Base-by-base conservation (phyloP, 2,797 vertebrate species). In the Oreochromis grahami region DNA sequence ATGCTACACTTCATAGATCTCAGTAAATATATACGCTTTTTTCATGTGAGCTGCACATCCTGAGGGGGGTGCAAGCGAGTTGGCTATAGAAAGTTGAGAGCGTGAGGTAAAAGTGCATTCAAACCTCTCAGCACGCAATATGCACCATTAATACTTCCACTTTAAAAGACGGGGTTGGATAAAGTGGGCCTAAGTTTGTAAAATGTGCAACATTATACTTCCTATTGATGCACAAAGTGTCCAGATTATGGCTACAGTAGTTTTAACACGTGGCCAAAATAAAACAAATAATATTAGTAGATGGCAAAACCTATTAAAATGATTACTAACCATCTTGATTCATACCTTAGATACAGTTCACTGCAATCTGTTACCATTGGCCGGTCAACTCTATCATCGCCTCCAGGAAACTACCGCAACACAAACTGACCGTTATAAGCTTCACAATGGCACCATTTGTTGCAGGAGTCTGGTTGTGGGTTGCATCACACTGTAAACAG, bases 401-500 rank as follows among this genome's bases (percentile, higher is more conserved):
- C 82, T 80, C 4, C 1, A 32, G 77, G 56, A 80, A 41, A 29
- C 36, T 10, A 14, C 2, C 12, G 50, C 15, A 43, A 84, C 78
- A 55, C 80, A 76, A 84, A 6, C 70, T 53, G 84, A 81, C 76
- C 70, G 32, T 6, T 52, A 24, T 45, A 21, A 34, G 6, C 55
- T 24, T 50, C 82, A 52, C 56, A 56, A 3, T 7, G 68, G 14
- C 19, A 6, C 13, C 24, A 7, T 68, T n/a, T 43, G 82, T 87
- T 92, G 79, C 90, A 84, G 78, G 80, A 7, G 50, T 74, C n/a
- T 56, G 82, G 81, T 65, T 9, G 79, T 2, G 6, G 19, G 29
- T 92, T 94, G 87, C 89, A 86, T 94, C 90, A 94, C 1, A 7
- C 77, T 77, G 81, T 68, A 38, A 70, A 77, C 81, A 81, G 82